Evolutionary conservation across 2,888 invertebrate species (phyloP).

Genomic region (Drosophila austrosaltans): DNA sequence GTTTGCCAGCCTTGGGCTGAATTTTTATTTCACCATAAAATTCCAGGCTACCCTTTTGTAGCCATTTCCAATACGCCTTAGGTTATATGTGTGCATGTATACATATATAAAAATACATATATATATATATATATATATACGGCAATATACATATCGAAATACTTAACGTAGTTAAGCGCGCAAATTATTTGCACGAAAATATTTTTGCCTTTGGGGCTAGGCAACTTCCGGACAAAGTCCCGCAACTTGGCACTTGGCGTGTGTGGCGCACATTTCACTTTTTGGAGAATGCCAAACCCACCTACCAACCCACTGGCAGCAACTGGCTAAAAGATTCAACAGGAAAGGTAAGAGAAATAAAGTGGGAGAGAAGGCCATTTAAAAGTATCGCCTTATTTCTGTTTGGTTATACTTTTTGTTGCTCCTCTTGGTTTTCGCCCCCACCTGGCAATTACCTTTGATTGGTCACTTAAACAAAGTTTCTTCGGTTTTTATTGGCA

Average conservation of each 20-base stretch:
- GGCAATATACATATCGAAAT: constrained; percentile 60
- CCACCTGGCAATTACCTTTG: constrained; percentile 69
- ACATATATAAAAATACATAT: not conserved
- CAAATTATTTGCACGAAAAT: constrained; percentile 78
- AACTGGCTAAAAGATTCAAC: not conserved
- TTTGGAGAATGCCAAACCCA: constrained; percentile 24
- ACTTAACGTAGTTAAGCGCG: constrained; percentile 67
- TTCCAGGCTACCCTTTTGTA: constrained; percentile 28
- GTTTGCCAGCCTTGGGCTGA: not conserved
- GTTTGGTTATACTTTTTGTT: constrained; percentile 35
- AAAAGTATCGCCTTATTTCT: constrained; percentile 23
- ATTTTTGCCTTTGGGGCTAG: constrained; percentile 57
- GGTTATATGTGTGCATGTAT: not conserved
- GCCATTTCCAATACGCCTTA: constrained; percentile 29
- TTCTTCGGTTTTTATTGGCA: constrained; percentile 60
- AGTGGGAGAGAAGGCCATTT: constrained; percentile 13
- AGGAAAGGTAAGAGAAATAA: constrained; percentile 25
- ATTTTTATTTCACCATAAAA: constrained; percentile 1
- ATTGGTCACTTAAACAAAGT: constrained; percentile 69
- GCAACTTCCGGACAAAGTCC: constrained; percentile 58
- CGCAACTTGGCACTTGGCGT: constrained; percentile 65
- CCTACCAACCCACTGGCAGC: constrained; percentile 2
- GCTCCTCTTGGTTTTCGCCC: constrained; percentile 41
- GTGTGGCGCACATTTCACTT: constrained; percentile 68
- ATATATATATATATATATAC: not conserved